Conservation (phyloP, 1,140 invertebrate genomes). For the Nephila pilipes region DNA sequence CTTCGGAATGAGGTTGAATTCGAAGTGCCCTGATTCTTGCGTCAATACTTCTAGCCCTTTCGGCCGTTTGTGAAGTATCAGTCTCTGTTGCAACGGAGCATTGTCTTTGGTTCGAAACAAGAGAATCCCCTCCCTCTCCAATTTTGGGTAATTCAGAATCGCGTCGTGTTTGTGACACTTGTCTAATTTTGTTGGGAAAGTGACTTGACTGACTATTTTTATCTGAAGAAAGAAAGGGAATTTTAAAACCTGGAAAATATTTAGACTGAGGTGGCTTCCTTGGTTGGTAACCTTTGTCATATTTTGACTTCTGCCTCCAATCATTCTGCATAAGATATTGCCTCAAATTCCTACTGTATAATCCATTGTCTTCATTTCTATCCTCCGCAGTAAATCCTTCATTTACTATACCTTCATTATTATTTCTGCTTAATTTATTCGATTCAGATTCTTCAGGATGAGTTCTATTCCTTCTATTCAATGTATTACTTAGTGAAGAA, state of each 20-base stretch:
- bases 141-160: neutral
- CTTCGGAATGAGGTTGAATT: neutral
- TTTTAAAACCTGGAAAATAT: neutral
- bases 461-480: too few species aligned
- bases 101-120: neutral
- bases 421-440: too few species aligned
- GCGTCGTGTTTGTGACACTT: neutral
- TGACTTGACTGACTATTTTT: neutral
- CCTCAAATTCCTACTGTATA: neutral
- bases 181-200: neutral
- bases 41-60: neutral
- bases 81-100: neutral
- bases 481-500: too few species aligned
- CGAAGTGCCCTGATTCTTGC: neutral
- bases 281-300: neutral
- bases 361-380: neutral
- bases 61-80: neutral
- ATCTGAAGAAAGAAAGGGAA: neutral
- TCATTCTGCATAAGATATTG: neutral
- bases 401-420: neutral
- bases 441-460: neutral
- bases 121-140: conserved; percentile 7
- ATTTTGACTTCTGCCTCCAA: neutral
- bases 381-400: neutral
- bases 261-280: neutral